Conservation (phyloP, 2,888 invertebrate genomes). For the Syrphus vitripennis region DNA sequence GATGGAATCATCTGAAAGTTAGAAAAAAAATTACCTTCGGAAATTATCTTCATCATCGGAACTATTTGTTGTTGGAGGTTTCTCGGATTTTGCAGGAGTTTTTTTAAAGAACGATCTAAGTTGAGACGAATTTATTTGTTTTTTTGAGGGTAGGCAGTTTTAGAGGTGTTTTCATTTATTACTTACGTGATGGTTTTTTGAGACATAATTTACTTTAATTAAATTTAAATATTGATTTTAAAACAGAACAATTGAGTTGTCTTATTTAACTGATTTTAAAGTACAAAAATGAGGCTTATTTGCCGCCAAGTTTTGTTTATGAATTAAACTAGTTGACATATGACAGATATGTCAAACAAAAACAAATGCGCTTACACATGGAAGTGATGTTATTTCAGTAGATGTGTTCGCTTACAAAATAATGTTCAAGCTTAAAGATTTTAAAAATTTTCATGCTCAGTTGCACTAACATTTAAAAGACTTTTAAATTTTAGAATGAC, state of each 20-base stretch:
- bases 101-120: slow-evolving; percentile 81
- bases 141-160: not conserved
- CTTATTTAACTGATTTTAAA: too few species aligned
- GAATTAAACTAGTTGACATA: too few species aligned
- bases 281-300: not conserved
- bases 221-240: not conserved
- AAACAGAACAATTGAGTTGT: slow-evolving; percentile 40
- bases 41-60: slow-evolving; percentile 69
- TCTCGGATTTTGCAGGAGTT: slow-evolving; percentile 72
- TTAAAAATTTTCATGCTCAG: too few species aligned
- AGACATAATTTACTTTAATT: slow-evolving; percentile 73
- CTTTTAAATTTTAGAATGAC: too few species aligned
- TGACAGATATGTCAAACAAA: slow-evolving; percentile 24
- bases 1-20: slow-evolving; percentile 63
- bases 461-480: too few species aligned
- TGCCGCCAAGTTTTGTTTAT: slow-evolving; percentile 30
- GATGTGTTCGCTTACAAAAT: too few species aligned
- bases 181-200: slow-evolving; percentile 79
- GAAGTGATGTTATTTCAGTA: not conserved
- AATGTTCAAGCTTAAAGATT: too few species aligned
- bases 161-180: not conserved
- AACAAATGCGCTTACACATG: not conserved
- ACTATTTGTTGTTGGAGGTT: slow-evolving; percentile 38
- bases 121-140: slow-evolving; percentile 8
- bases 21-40: slow-evolving; percentile 69